Conservation (phyloP, 2,797 vertebrate species). For the Microctenopoma steveboyesi region DNA sequence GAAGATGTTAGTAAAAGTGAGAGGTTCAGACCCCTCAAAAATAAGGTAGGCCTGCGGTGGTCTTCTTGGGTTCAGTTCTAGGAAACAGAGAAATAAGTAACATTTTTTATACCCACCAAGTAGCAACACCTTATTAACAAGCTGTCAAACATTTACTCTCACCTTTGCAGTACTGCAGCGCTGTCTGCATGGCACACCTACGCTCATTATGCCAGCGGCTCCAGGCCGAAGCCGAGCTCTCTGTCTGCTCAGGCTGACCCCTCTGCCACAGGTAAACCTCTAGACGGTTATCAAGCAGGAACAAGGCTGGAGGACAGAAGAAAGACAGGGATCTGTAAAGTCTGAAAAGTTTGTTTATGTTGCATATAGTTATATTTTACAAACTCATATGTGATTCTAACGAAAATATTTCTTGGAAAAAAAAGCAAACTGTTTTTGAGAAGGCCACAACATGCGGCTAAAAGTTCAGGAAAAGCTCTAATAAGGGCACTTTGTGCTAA, state of each 20-base stretch:
- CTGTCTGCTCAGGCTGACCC: constrained; percentile 59
- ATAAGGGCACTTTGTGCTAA: neutral
- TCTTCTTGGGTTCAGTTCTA: constrained; percentile 83
- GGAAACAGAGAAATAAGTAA: constrained; percentile 1
- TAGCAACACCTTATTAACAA: fast-evolving
- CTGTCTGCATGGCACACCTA: constrained; percentile 84
- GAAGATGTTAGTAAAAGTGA: constrained; percentile 88
- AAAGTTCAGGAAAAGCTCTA: neutral
- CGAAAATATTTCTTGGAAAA: no score
- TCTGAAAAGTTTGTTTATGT: neutral
- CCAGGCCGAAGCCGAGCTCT: constrained; percentile 60
- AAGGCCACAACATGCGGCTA: neutral
- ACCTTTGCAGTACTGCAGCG: constrained; percentile 86
- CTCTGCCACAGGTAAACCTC: constrained; percentile 88
- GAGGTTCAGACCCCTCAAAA: constrained; percentile 80
- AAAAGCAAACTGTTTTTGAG: neutral
- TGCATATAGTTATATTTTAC: neutral
- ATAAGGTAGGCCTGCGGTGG: constrained; percentile 84
- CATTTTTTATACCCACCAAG: neutral
- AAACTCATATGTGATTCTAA: no score
- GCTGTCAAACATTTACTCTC: neutral
- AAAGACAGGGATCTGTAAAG: neutral
- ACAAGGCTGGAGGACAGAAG: constrained; percentile 75
- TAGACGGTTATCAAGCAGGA: constrained; percentile 85
- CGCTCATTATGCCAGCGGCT: constrained; percentile 75